These are phyloP conservation scores for Pseudotriccus pelzelni DNA, from an alignment of 2,797 vertebrate species.

Conservation along the genomic window DNA sequence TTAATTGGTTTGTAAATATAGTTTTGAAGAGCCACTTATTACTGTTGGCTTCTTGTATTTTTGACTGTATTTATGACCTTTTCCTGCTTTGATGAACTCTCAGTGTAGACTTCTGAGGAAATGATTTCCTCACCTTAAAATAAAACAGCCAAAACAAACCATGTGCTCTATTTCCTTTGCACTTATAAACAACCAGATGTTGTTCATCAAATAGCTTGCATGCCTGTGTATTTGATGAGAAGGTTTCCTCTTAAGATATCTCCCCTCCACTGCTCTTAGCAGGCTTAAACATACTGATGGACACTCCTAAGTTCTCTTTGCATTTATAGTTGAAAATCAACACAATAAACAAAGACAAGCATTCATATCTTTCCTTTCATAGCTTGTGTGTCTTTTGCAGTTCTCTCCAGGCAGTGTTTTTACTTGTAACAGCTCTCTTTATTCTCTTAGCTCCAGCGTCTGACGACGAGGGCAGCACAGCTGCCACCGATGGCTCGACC, in stretches of 20 bases:
- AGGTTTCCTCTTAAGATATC: neutral
- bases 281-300: neutral
- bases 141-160: neutral
- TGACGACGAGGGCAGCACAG: constrained; percentile 98
- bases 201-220: neutral
- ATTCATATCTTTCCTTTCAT: accelerated
- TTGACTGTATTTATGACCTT: neutral
- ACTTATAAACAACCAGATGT: neutral
- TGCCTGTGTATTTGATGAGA: neutral
- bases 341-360: neutral
- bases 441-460: constrained; percentile 98
- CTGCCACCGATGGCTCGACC: constrained; percentile 96
- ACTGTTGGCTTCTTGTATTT: neutral
- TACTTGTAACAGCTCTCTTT: constrained; percentile 96
- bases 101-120: neutral
- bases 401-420: constrained; percentile 79
- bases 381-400: neutral
- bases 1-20: neutral
- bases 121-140: neutral
- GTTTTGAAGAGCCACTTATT: neutral
- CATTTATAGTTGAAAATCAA: neutral
- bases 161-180: neutral
- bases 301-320: neutral
- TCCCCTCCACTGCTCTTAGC: neutral
- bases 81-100: neutral